These are phyloP conservation scores for Gibbula magus DNA, from an alignment of 2,888 invertebrate genomes.

Conservation along the genomic window DNA sequence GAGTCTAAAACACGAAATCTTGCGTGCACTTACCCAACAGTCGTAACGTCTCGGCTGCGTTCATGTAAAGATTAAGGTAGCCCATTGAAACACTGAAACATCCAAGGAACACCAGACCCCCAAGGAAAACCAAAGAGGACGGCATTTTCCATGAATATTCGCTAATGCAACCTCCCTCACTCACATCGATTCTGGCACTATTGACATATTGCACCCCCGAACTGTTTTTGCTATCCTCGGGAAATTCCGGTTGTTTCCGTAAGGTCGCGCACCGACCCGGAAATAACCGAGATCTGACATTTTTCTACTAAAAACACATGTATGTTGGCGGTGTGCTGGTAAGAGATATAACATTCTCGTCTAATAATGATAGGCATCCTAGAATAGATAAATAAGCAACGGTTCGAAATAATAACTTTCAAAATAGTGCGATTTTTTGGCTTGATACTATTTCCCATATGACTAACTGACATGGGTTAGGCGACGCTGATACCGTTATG, in stretches of 20 bases:
- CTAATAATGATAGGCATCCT: no score
- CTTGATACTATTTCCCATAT: no score
- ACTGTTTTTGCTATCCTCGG: conserved; percentile 21
- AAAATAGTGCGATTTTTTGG: no score
- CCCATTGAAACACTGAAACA: conserved; percentile 47
- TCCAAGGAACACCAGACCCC: conserved; percentile 52
- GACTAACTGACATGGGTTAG: no score
- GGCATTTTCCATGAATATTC: conserved; percentile 46
- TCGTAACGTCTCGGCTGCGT: conserved; percentile 58
- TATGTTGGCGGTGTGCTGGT: neutral
- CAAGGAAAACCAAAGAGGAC: conserved; percentile 42
- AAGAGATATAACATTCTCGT: neutral
- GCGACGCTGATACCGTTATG: no score
- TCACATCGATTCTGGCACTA: conserved; percentile 30
- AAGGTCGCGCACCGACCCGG: conserved; percentile 4
- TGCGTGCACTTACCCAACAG: conserved; percentile 59
- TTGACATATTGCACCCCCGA: conserved; percentile 28
- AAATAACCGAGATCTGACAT: conserved; percentile 2
- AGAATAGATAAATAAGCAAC: no score
- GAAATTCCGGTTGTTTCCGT: neutral
- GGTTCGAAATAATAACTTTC: no score
- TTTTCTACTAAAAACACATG: neutral
- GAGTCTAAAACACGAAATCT: neutral
- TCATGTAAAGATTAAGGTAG: conserved; percentile 63
- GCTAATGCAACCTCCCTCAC: conserved; percentile 19